Evolutionary conservation across 2,797 vertebrate species (phyloP).

Genomic region (Tiaroga cobitis): DNA sequence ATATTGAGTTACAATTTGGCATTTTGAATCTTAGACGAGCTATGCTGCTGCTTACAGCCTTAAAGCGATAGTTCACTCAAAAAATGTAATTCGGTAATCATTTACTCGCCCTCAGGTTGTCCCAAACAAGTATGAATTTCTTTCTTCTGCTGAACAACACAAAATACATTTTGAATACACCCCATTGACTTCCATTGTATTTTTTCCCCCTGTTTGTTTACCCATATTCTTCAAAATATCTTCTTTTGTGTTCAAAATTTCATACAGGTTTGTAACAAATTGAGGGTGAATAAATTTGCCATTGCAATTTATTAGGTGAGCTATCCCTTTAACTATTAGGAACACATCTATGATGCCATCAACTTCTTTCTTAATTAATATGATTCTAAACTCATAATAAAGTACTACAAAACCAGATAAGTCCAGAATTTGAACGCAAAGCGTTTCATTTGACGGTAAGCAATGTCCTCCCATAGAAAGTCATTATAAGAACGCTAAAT

Average conservation of each 20-base stretch:
- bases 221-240: background rate
- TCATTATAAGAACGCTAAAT: too few species aligned
- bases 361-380: too few species aligned
- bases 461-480: too few species aligned
- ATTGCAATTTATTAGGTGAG: too few species aligned
- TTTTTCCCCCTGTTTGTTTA: background rate
- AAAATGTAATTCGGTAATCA: fast-evolving
- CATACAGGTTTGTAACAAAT: background rate
- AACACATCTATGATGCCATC: background rate
- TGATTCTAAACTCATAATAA: too few species aligned
- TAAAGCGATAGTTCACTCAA: background rate
- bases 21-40: background rate
- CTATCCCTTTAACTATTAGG: background rate
- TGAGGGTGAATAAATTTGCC: background rate
- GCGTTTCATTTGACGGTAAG: too few species aligned
- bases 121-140: background rate
- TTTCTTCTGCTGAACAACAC: too few species aligned
- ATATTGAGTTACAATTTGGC: background rate
- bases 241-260: background rate
- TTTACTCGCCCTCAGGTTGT: background rate
- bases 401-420: too few species aligned
- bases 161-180: background rate
- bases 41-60: background rate
- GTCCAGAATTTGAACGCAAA: too few species aligned
- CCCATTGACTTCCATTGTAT: too few species aligned